Base-by-base conservation (phyloP, 1,140 invertebrate species). In the Nixonia krombeini region DNA sequence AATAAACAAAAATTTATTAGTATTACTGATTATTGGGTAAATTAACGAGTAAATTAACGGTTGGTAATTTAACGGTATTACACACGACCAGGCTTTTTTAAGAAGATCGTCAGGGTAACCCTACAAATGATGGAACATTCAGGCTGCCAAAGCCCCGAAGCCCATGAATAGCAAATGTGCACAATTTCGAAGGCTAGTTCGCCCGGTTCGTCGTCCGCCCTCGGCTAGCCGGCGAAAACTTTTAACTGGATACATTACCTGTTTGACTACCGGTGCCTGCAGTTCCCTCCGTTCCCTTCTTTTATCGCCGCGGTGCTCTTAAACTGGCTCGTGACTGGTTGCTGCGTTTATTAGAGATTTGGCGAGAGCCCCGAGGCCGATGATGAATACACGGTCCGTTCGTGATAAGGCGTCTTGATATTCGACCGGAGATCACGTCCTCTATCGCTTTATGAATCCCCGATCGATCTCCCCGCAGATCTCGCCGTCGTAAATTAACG, bases 161-260 rank as follows among this genome's bases (percentile, higher is more conserved):
- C 70, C 78, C 74, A 81, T 81, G 79, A 81, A 81, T 81, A 81
- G 73, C 75, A 81, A 81, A 80, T 81, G 76, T n/a, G n/a, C 76
- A 76, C 76, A 78, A 79, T 81, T 78, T 79, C 79, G 70, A 74
- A 49, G 63, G 68, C 65, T 65, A 69, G 61, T 74, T 53, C 52
- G 64, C 58, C 50, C 55, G 52, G 50, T 45, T 55, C n/a, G n/a
- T n/a, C n/a, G n/a, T n/a, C n/a, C n/a, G n/a, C n/a, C n/a, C n/a
- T 26, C 44, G 33, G 37, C 38, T 53, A 65, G 64, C 66, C 72
- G 73, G 68, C 31, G 70, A 72, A 80, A 82, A 82, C 72, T 82
- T 81, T 81, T 82, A 82, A 81, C 76, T 78, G 73, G 79, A 80
- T 80, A 82, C 75, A 78, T 81, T 81, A 81, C 76, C 70, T 79